Conservation (phyloP, 2,888 invertebrate species). For the Lypha dubia region DNA sequence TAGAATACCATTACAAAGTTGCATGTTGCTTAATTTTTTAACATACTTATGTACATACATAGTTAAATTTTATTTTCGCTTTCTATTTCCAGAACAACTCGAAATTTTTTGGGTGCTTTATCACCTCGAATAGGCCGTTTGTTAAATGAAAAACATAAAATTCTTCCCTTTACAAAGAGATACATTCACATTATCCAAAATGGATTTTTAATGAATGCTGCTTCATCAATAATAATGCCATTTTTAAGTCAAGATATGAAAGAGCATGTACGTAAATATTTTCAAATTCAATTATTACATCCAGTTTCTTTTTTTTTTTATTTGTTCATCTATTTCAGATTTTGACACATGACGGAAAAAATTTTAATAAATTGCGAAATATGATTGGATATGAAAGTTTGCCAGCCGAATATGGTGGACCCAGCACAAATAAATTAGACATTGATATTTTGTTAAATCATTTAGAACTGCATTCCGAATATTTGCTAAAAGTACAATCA, state of each 20-base stretch:
- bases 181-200: slow-evolving; percentile 80
- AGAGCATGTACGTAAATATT: slow-evolving; percentile 78
- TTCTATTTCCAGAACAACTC: slow-evolving; percentile 75
- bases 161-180: slow-evolving; percentile 79
- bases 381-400: slow-evolving; percentile 79
- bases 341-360: slow-evolving; percentile 79
- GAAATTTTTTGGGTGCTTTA: slow-evolving; percentile 78
- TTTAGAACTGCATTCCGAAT: slow-evolving; percentile 76
- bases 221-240: slow-evolving; percentile 79
- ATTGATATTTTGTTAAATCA: slow-evolving; percentile 78
- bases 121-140: slow-evolving; percentile 78
- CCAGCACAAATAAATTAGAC: slow-evolving; percentile 78
- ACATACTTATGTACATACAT: background rate
- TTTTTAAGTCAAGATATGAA: slow-evolving; percentile 80
- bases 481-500: slow-evolving; percentile 77
- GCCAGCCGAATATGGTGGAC: slow-evolving; percentile 81
- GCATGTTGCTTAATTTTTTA: no score
- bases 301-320: background rate
- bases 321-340: slow-evolving; percentile 74
- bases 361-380: slow-evolving; percentile 79
- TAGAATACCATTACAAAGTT: no score
- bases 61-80: background rate
- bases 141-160: slow-evolving; percentile 79
- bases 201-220: slow-evolving; percentile 79
- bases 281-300: background rate